These are phyloP conservation scores for Dichetophora obliterata DNA, from an alignment of 2,888 invertebrate species.

Conservation along the genomic window DNA sequence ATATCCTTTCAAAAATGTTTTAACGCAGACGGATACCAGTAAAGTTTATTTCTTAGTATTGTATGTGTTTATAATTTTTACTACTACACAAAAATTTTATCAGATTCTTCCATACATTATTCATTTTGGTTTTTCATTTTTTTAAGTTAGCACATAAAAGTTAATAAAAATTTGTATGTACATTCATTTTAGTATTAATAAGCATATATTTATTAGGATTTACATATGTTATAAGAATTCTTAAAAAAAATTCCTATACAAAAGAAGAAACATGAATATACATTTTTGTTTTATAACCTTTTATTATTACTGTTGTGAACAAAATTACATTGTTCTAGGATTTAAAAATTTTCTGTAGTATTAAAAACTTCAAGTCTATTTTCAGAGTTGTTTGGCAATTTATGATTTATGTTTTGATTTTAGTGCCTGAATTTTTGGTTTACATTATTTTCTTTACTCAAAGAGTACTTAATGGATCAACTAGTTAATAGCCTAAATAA, in stretches of 20 bases:
- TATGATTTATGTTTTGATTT: background rate
- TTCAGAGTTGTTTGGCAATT: conserved; percentile 19
- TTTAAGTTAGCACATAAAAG: background rate
- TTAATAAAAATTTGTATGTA: too few species aligned
- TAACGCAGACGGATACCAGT: too few species aligned
- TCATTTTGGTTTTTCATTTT: background rate
- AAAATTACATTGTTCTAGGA: too few species aligned
- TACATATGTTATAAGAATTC: background rate
- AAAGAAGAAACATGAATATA: conserved; percentile 16
- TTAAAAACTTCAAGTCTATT: conserved; percentile 1
- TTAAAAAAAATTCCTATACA: background rate
- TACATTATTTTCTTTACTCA: too few species aligned
- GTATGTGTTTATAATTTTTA: too few species aligned
- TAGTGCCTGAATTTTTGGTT: background rate
- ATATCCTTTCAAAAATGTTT: too few species aligned
- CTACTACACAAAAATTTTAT: too few species aligned
- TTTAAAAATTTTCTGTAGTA: too few species aligned
- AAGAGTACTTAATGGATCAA: too few species aligned
- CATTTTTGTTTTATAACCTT: conserved; percentile 2
- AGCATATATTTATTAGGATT: background rate
- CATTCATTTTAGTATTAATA: background rate
- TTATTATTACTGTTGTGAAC: background rate
- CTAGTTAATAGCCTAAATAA: background rate
- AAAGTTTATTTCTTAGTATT: too few species aligned
- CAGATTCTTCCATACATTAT: background rate